Evolutionary conservation across 2,888 invertebrate genomes (phyloP), one percentile per base, ranked within the genome.

Genomic region (Petrolisthes manimaculis): DNA sequence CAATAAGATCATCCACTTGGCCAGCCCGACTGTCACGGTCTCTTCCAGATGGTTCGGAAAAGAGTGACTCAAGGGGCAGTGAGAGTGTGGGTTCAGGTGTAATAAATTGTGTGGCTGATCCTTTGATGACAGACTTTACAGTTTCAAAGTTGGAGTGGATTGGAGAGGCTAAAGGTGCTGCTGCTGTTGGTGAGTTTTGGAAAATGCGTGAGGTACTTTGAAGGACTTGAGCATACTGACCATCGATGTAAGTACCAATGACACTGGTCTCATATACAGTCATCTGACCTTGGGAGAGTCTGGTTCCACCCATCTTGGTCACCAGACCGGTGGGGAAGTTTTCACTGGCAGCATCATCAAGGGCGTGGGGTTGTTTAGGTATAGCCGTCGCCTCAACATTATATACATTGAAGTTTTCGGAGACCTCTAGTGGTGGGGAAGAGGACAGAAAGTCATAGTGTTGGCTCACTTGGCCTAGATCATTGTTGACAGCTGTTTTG

Each of bases 221-320:
- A 56, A 97, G 93, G 12, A 96, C 96, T 93, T 97, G 97, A 4
- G 97, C 97, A 93, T 97, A 97, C 93, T 97, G 97, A 71, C 96
- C 97, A 81, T 92, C 92, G 92, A 97, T 96, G 92, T 96, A 96
- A 4, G 97, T 97, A 54, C 97, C 96, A 92, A 97, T 96, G n/a
- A 97, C 97, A 92, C 96, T 96, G 0, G 97, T 97, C 93, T 97
- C 97, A 92, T 96, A 96, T 6, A 97, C 95, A 0, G 97, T 97
- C 5, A 97, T 97, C 3, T 95, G 93, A 1, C 97, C 97, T 92
- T 96, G 96, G 92, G 96, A 96, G 5, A 97, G 95, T 87, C 96
- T 95, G 5, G 96, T 97, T 51, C 97, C 97, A 77, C 96, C 97
- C 84, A 97, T 94, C 92, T 96, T 96, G 6, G 97, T 96, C 0